phyloP scores from a whole-genome alignment of 2,888 invertebrate genomes.

The Drosophila siamana region DNA sequence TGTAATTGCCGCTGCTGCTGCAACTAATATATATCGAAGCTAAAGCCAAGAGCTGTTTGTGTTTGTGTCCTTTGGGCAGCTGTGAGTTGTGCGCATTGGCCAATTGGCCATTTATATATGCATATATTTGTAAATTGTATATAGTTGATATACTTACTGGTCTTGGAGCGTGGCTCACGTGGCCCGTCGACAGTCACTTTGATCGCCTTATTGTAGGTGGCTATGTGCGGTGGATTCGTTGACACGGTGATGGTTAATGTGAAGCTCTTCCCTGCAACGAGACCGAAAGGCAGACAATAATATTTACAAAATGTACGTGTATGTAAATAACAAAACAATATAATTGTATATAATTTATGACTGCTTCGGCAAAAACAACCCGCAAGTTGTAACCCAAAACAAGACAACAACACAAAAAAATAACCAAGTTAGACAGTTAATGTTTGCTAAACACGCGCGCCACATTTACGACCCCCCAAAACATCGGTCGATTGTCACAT shows the following conservation, averaged over 20 bases:
- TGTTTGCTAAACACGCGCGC: constrained; percentile 47
- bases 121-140: too few species aligned
- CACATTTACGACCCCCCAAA: constrained; percentile 37
- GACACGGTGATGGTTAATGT: constrained; percentile 97
- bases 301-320: neutral
- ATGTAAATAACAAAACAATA: too few species aligned
- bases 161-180: constrained; percentile 96
- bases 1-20: constrained; percentile 30
- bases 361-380: neutral
- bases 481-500: constrained; percentile 68
- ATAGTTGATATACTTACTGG: constrained; percentile 95
- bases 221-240: constrained; percentile 97
- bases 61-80: constrained; percentile 18
- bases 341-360: neutral
- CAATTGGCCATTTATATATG: constrained; percentile 8
- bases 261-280: constrained; percentile 97
- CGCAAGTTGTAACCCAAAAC: neutral
- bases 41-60: constrained; percentile 7
- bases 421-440: constrained; percentile 5
- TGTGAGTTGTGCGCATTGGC: constrained; percentile 25
- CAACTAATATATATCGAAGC: constrained; percentile 24
- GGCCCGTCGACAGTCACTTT: constrained; percentile 99
- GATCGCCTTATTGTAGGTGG: constrained; percentile 98
- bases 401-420: neutral
- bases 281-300: constrained; percentile 11